Percentiles rank a stretch among this genome's conserved stretches.
phyloP scores from a whole-genome alignment of 2,888 invertebrate species.

The Eupeodes latifasciatus region DNA sequence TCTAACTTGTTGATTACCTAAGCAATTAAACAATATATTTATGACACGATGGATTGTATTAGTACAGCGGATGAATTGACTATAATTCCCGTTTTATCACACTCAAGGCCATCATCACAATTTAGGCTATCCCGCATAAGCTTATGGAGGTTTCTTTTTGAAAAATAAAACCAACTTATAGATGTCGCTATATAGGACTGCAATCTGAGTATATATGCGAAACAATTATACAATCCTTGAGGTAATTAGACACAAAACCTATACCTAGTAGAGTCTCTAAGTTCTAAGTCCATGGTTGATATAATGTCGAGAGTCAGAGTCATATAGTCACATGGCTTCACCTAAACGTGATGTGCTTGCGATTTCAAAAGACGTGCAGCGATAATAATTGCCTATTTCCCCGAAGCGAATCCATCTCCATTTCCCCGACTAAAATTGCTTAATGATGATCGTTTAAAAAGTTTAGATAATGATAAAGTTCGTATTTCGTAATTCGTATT shows the following conservation, averaged over 20 bases:
- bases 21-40: constrained; percentile 65
- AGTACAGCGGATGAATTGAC: constrained; percentile 22
- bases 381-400: constrained; percentile 70
- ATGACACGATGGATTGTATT: constrained; percentile 22
- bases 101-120: constrained; percentile 32
- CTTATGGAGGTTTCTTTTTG: constrained; percentile 29
- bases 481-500: constrained; percentile 10
- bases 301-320: neutral
- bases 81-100: constrained; percentile 43
- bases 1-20: constrained; percentile 61
- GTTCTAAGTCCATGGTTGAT: constrained; percentile 10
- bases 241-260: constrained; percentile 60
- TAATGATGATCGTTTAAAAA: constrained; percentile 52
- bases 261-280: neutral
- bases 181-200: constrained; percentile 31
- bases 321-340: constrained; percentile 29
- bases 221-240: constrained; percentile 50
- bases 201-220: constrained; percentile 24
- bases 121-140: constrained; percentile 26
- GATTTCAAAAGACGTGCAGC: constrained; percentile 45
- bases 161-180: constrained; percentile 38
- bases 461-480: constrained; percentile 22
- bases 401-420: neutral
- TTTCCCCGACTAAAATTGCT: constrained; percentile 37
- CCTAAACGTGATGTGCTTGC: constrained; percentile 41